Conservation (phyloP, 2,113 vertebrate species). For the Jaculus jaculus region DNA sequence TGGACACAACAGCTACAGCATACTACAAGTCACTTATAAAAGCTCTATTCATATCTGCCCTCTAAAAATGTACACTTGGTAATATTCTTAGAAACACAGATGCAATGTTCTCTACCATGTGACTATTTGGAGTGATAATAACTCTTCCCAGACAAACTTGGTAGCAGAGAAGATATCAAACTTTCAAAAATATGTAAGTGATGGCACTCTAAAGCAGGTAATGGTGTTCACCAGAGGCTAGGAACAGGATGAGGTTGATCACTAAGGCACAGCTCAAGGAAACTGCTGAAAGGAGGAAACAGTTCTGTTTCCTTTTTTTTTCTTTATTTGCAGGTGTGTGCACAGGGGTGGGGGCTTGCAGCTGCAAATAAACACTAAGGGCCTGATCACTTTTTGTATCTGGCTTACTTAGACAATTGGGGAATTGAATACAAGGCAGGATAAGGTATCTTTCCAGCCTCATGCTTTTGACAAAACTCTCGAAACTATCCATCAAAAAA, state of each 20-base stretch:
- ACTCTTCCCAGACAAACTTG: slow-evolving; percentile 36
- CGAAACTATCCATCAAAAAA: slow-evolving; percentile 23
- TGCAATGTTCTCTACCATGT: slow-evolving; percentile 17
- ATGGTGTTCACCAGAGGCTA: background rate
- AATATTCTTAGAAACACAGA: slow-evolving; percentile 13
- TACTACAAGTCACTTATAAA: slow-evolving; percentile 33
- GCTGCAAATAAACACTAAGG: too few relatives aligned
- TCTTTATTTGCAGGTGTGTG: too few relatives aligned
- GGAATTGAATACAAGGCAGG: too few relatives aligned
- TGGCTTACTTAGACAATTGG: too few relatives aligned
- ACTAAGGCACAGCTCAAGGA: background rate
- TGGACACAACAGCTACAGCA: background rate
- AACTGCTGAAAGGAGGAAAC: background rate
- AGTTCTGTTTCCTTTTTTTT: background rate
- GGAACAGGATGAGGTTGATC: background rate
- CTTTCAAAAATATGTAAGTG: background rate
- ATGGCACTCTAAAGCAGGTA: background rate
- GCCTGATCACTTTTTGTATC: too few relatives aligned
- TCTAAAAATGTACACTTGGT: slow-evolving; percentile 40
- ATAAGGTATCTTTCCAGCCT: background rate
- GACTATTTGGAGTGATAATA: slow-evolving; percentile 10
- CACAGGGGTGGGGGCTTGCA: too few relatives aligned
- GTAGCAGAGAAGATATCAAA: slow-evolving; percentile 2
- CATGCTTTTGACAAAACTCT: slow-evolving; percentile 27
- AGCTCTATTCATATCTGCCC: background rate